These are phyloP conservation scores for Leptestheria dahalacensis DNA, from an alignment of 1,140 invertebrate species.

Conservation along the genomic window DNA sequence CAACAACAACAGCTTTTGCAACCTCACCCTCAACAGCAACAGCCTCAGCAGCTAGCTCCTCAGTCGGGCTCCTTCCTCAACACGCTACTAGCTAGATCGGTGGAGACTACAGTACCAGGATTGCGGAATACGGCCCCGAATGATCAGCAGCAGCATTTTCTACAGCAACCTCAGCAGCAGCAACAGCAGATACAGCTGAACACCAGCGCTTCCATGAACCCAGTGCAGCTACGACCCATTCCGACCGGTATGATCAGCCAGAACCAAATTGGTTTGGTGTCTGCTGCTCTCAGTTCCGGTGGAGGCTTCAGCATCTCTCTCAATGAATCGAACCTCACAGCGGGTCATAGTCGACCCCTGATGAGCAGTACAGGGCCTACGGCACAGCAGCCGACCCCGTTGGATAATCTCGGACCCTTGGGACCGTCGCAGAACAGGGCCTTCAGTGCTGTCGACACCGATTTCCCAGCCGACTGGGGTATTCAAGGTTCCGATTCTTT, in stretches of 20 bases:
- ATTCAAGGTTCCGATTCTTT: constrained; percentile 39
- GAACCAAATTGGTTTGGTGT: constrained; percentile 12
- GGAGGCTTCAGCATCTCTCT: constrained; percentile 16
- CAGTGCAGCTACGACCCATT: not conserved
- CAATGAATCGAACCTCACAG: constrained; percentile 19
- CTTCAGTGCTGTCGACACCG: not conserved
- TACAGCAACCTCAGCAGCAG: constrained; percentile 16
- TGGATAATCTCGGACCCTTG: not conserved
- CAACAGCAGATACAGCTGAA: constrained; percentile 17
- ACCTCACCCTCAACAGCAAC: constrained; percentile 22
- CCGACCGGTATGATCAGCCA: not conserved
- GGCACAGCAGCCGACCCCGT: no score
- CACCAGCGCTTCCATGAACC: constrained; percentile 8
- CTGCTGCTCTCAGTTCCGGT: constrained; percentile 7
- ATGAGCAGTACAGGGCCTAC: constrained; percentile 21
- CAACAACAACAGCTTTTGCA: constrained; percentile 15
- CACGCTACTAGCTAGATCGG: constrained; percentile 2
- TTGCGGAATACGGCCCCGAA: not conserved
- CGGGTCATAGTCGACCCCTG: constrained; percentile 21
- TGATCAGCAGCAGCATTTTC: constrained; percentile 1
- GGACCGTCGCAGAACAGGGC: not conserved
- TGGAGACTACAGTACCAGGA: not conserved
- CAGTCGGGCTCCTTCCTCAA: constrained; percentile 11
- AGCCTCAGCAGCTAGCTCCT: constrained; percentile 24
- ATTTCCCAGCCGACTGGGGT: constrained; percentile 5